Conservation (phyloP, 92 coral and sea anemone species). For the Phenganax marumi region DNA sequence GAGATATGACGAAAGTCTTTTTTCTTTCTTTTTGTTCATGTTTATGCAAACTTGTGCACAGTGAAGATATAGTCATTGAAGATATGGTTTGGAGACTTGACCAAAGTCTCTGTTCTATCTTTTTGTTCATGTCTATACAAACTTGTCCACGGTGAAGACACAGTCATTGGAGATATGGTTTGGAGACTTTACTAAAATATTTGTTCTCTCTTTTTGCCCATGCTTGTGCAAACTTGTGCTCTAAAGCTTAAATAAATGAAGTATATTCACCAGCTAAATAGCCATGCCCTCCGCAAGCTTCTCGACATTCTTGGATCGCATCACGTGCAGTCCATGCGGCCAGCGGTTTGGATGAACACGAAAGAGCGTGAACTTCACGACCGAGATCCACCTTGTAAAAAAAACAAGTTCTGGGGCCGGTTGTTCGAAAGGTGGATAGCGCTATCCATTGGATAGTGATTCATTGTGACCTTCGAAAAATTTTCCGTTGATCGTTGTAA, state of each 20-base stretch:
- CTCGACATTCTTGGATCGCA: constrained; percentile 97
- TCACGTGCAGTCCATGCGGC: constrained; percentile 86
- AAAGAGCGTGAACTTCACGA: constrained; percentile 89
- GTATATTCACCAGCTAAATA: constrained; percentile 79
- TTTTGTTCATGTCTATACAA: neutral
- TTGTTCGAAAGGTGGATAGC: too few relatives aligned
- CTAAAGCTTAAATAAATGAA: neutral
- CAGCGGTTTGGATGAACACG: constrained; percentile 87
- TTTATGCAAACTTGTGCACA: neutral
- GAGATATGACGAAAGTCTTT: too few relatives aligned
- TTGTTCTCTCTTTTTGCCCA: neutral
- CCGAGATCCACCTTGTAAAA: constrained; percentile 79
- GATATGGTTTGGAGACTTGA: too few relatives aligned
- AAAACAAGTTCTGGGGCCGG: neutral
- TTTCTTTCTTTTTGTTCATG: neutral
- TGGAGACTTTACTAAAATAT: too few relatives aligned
- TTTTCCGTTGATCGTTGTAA: too few relatives aligned
- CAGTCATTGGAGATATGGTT: too few relatives aligned
- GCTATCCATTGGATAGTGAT: too few relatives aligned
- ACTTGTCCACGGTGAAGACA: too few relatives aligned
- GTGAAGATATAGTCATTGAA: too few relatives aligned
- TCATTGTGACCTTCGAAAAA: too few relatives aligned
- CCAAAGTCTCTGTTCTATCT: too few relatives aligned
- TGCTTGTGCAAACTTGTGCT: neutral
- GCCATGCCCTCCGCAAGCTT: constrained; percentile 99